Conservation (phyloP, 23 tunicate species). For the Trididemnum nubilum region DNA sequence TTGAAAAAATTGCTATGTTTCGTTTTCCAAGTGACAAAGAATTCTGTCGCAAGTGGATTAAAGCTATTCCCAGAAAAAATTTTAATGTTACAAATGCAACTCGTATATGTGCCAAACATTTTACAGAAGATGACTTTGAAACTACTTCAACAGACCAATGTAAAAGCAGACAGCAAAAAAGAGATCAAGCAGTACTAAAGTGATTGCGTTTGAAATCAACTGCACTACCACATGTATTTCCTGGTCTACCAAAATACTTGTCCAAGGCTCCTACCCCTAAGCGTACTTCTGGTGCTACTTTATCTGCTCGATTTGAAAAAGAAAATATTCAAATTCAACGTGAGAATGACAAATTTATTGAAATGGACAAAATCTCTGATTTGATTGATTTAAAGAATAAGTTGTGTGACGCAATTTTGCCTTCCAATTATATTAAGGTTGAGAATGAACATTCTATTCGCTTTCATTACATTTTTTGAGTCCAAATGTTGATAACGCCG, state of each 20-base stretch:
- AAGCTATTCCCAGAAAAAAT: conserved; percentile 12
- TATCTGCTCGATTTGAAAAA: not conserved
- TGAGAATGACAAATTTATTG: not conserved
- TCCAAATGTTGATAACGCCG: not conserved
- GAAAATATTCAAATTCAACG: not conserved
- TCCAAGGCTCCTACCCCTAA: not conserved
- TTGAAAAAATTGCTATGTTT: not conserved
- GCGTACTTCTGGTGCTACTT: not conserved
- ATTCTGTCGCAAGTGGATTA: not conserved
- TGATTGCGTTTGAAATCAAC: not conserved
- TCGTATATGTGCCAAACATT: conserved; percentile 16
- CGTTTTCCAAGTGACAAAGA: not conserved
- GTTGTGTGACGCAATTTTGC: not conserved
- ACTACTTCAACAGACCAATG: not conserved
- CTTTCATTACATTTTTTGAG: conserved; percentile 1
- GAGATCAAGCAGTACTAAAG: conserved; percentile 8
- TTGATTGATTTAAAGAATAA: not conserved
- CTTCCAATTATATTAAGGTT: not conserved
- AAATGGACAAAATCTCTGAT: not conserved
- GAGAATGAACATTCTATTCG: not conserved
- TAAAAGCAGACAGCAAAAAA: not conserved
- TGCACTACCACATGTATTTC: conserved; percentile 4
- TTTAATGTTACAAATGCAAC: not conserved
- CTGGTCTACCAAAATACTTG: conserved; percentile 10
- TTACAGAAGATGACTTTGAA: conserved; percentile 6